Conservation (phyloP, 2,113 vertebrate genomes). For the Elachura formosa region DNA sequence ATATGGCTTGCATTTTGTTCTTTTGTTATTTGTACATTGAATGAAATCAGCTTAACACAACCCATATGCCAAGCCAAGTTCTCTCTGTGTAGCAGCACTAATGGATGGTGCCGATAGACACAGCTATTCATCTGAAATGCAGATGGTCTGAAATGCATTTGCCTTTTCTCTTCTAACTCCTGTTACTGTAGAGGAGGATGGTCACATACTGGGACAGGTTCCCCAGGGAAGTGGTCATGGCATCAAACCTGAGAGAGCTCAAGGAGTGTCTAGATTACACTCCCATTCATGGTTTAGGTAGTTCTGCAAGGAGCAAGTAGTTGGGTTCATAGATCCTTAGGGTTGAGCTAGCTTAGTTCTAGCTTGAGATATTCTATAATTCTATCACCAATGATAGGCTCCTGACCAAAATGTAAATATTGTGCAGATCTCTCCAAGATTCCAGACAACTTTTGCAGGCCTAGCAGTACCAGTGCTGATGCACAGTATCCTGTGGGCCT, state of each 20-base stretch:
- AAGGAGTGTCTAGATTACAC: fast-evolving
- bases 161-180: neutral
- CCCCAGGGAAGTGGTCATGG: neutral
- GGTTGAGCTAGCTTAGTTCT: neutral
- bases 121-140: neutral
- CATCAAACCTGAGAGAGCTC: neutral
- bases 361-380: neutral
- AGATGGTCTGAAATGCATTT: neutral
- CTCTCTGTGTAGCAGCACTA: neutral
- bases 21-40: neutral
- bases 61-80: neutral
- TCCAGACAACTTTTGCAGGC: neutral
- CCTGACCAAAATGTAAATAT: neutral
- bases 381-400: neutral
- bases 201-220: neutral
- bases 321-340: neutral
- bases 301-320: neutral
- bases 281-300: neutral
- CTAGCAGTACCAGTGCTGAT: neutral
- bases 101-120: neutral
- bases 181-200: neutral
- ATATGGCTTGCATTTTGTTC: neutral
- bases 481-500: neutral
- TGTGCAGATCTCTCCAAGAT: neutral
- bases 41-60: neutral